A percentile compares a stretch with the other conserved stretches of the same genome.
Conservation (phyloP, 2,113 vertebrate genomes). For the Alligator mississippiensis region DNA sequence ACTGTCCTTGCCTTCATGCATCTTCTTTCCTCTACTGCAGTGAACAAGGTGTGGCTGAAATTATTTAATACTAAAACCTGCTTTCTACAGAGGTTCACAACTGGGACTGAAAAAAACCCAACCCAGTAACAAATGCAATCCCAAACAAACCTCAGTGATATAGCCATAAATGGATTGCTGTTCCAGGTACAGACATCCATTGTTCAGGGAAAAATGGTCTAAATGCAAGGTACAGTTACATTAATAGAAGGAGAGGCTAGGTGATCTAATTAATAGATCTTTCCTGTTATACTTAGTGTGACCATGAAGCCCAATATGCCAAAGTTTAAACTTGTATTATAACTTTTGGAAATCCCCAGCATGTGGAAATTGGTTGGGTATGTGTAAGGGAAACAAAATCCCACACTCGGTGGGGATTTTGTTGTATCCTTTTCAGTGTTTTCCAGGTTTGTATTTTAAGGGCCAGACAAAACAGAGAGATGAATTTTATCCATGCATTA, state of each 20-base stretch:
- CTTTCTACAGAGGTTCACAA: not conserved
- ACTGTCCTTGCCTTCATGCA: not conserved
- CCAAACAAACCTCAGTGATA: not conserved
- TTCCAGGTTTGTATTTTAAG: not conserved
- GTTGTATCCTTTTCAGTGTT: not conserved
- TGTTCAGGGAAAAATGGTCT: not conserved
- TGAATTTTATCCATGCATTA: not conserved
- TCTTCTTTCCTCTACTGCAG: fast-evolving
- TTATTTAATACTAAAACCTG: not conserved
- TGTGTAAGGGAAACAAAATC: not conserved
- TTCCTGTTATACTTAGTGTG: not conserved
- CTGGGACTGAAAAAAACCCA: not conserved
- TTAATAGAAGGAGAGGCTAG: not conserved
- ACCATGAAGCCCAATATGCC: not conserved
- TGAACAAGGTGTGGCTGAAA: not conserved
- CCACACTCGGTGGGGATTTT: not conserved
- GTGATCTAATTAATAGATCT: not conserved
- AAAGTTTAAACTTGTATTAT: not conserved
- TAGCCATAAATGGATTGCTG: not conserved
- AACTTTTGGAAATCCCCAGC: not conserved
- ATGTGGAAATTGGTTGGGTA: not conserved
- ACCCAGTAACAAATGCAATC: not conserved
- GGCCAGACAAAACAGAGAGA: not conserved
- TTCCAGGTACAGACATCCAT: not conserved
- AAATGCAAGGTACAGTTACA: not conserved